Base-by-base conservation (phyloP, 2,113 vertebrate species). In the Butastur rufipennis region DNA sequence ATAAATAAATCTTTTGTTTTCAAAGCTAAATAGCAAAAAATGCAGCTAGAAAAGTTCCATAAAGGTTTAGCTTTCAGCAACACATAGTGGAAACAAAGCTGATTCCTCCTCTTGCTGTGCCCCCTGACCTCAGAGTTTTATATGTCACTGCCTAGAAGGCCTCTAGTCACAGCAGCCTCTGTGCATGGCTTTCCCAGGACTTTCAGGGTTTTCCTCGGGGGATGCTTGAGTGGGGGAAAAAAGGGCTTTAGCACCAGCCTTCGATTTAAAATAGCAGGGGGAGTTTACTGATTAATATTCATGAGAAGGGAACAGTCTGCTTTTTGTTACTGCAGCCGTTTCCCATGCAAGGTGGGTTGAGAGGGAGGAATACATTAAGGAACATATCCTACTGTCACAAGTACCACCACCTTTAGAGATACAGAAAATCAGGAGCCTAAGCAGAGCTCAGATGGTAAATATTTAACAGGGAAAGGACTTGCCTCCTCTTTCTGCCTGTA, bases 251-350 rank as follows among this genome's bases (percentile, higher is more conserved):
- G 94, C 97, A 96, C 94, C 89, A 98, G 97, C 75, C 95, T 97
- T 95, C 65, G 90, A 83, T 98, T 97, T 98, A 97, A 98, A 98
- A 97, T 97, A 97, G 97, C 97, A 97, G 96, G 96, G 98, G 96
- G 98, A 98, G 97, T 97, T 98, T 96, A 97, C 97, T 97, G 95
- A 98, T 99, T 97, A 98, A 98, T 98, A 99, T 98, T 98, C 98
- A 98, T 98, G 98, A 98, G 97, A 91, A 94, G 88, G 93, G 97
- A 98, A 98, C 97, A 98, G 98, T 98, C 98, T 94, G 97, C 96
- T 97, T 98, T 98, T 98, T 97, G 98, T 97, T 97, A 89, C 93
- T 8, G 6, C 53, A 81, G 88, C 73, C 61, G 56, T 98, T 98
- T 98, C 98, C 98, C 97, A 97, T 93, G 97, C 96, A 98, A 98